Percentiles rank a stretch among this genome's conserved stretches.
Conservation (phyloP, 1,140 invertebrate genomes). For the Teleopsis dalmanni region DNA sequence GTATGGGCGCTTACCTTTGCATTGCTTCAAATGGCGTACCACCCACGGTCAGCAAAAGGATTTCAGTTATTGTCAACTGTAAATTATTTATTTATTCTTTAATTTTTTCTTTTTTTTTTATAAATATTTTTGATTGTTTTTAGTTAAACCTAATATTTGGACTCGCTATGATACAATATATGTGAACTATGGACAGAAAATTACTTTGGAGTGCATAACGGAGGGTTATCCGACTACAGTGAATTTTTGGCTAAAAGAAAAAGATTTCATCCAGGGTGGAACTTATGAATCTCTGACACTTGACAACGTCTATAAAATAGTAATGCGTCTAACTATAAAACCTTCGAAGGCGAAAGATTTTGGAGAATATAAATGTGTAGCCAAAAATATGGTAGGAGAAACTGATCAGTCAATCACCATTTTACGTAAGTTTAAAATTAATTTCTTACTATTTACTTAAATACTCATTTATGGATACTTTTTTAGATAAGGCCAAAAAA, state of each 20-base stretch:
- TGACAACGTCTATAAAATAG: constrained; percentile 51
- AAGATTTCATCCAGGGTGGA: constrained; percentile 45
- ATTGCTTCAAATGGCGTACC: constrained; percentile 68
- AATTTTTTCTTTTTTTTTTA: not conserved
- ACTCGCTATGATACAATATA: constrained; percentile 53
- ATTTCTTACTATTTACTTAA: not conserved
- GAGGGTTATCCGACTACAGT: constrained; percentile 52
- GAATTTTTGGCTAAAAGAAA: constrained; percentile 50
- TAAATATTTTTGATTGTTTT: not conserved
- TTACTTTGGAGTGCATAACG: constrained; percentile 51
- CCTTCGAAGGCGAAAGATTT: constrained; percentile 51
- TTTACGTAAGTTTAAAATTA: constrained; percentile 44
- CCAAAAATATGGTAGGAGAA: constrained; percentile 53
- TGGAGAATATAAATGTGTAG: constrained; percentile 54
- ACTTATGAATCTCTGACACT: constrained; percentile 51
- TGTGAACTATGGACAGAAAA: constrained; percentile 51
- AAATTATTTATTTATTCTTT: constrained; percentile 41
- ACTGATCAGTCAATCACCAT: constrained; percentile 52
- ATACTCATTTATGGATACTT: not conserved
- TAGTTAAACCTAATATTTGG: constrained; percentile 53
- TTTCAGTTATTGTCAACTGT: constrained; percentile 70
- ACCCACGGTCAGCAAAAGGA: constrained; percentile 69
- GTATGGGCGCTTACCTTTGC: constrained; percentile 47
- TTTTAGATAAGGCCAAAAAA: constrained; percentile 37
- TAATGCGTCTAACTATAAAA: constrained; percentile 52